phyloP scores from a whole-genome alignment of 1,140 invertebrate genomes.

The Heliconius nattereri region DNA sequence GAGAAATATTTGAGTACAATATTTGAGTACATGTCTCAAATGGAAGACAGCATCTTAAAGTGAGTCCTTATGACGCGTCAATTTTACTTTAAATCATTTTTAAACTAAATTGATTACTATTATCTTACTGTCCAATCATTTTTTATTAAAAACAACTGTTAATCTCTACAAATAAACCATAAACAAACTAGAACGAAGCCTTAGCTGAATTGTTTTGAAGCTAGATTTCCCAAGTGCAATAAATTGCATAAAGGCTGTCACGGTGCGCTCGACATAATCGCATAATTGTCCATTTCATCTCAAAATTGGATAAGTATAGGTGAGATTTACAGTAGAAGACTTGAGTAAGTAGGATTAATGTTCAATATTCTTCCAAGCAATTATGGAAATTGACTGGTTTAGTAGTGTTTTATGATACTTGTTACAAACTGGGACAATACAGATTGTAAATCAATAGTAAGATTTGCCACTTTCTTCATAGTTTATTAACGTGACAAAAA shows the following conservation, averaged over 20 bases:
- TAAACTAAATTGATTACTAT: no score
- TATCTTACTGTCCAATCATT: no score
- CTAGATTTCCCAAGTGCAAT: conserved; percentile 23
- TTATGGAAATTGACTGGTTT: conserved; percentile 36
- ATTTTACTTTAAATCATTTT: no score
- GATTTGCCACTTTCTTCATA: neutral
- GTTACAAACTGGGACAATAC: conserved; percentile 1
- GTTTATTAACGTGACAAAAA: neutral
- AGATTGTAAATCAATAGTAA: neutral
- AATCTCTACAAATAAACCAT: neutral
- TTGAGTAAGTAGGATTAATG: conserved; percentile 29
- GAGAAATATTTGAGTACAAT: no score
- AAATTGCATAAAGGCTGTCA: conserved; percentile 31
- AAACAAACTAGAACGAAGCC: neutral
- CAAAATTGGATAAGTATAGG: conserved; percentile 38
- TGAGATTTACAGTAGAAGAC: conserved; percentile 21
- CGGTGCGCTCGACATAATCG: conserved; percentile 37
- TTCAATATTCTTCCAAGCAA: conserved; percentile 22
- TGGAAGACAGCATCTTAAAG: no score
- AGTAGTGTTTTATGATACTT: conserved; percentile 15
- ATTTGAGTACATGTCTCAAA: no score
- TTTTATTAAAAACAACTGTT: neutral
- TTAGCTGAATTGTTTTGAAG: neutral
- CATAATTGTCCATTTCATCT: conserved; percentile 35
- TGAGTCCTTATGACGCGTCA: no score